These are phyloP conservation scores for Ephydatia muelleri DNA, from an alignment of 37 sponge, comb jelly and placozoan genomes.

Conservation along the genomic window DNA sequence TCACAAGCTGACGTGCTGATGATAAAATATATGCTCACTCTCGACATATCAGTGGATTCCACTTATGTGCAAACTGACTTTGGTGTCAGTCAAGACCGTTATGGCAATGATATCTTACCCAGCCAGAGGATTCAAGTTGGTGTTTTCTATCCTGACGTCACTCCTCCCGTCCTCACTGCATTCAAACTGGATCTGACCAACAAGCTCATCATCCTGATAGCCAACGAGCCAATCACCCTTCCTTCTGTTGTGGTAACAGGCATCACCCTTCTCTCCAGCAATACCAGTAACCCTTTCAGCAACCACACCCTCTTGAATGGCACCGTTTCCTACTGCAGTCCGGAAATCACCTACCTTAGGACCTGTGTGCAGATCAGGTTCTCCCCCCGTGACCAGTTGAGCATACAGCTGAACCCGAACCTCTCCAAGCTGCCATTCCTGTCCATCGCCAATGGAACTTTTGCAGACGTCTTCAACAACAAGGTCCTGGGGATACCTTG, in stretches of 20 bases:
- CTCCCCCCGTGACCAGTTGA: conserved; percentile 59
- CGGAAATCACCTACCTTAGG: conserved; percentile 46
- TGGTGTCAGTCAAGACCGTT: conserved; percentile 73
- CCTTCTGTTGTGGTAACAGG: conserved; percentile 63
- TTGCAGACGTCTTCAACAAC: conserved; percentile 78
- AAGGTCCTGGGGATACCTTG: conserved; percentile 43
- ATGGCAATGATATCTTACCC: conserved; percentile 35
- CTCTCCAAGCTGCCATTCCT: conserved; percentile 32
- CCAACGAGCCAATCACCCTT: conserved; percentile 84
- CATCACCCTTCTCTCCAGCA: conserved; percentile 66
- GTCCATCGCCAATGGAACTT: conserved; percentile 60
- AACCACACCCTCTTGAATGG: conserved; percentile 67
- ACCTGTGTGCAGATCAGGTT: conserved; percentile 57
- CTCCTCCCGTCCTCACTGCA: conserved; percentile 48
- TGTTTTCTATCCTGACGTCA: conserved; percentile 61
- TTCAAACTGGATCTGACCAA: conserved; percentile 54
- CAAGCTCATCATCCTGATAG: conserved; percentile 69
- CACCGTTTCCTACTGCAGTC: conserved; percentile 45
- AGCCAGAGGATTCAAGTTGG: conserved; percentile 49
- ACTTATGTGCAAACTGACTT: conserved; percentile 63
- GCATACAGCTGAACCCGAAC: conserved; percentile 54
- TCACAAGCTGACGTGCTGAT: conserved; percentile 40
- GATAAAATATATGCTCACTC: conserved; percentile 62
- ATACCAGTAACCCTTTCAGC: conserved; percentile 21
- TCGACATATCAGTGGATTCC: conserved; percentile 49